phyloP scores from a whole-genome alignment of 1,140 invertebrate genomes.

The Camponotus pennsylvanicus region DNA sequence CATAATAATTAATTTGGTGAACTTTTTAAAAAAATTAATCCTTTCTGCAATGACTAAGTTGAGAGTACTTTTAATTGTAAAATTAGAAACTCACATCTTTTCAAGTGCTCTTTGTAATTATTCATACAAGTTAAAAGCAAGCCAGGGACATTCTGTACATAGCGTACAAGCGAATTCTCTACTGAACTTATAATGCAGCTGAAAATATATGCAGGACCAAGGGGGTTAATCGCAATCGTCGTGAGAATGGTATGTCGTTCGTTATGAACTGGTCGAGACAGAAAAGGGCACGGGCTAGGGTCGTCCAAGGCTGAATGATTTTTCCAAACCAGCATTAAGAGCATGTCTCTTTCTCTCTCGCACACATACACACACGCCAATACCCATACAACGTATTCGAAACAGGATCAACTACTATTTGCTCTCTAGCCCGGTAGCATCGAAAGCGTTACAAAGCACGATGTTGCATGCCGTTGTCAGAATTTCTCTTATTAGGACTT shows the following conservation, averaged over 20 bases:
- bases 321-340: slow-evolving; percentile 66
- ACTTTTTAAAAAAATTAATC: neutral
- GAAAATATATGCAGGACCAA: slow-evolving; percentile 60
- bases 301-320: slow-evolving; percentile 70
- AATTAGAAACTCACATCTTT: slow-evolving; percentile 23
- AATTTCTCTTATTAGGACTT: slow-evolving; percentile 58
- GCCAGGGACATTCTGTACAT: slow-evolving; percentile 3
- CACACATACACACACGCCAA: neutral
- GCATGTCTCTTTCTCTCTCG: slow-evolving; percentile 7
- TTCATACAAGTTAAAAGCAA: slow-evolving; percentile 34
- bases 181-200: slow-evolving; percentile 8
- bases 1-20: slow-evolving; percentile 1
- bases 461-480: slow-evolving; percentile 25
- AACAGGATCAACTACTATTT: slow-evolving; percentile 54
- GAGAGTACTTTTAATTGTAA: slow-evolving; percentile 9
- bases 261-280: slow-evolving; percentile 72
- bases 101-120: slow-evolving; percentile 15
- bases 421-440: slow-evolving; percentile 7
- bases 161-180: neutral
- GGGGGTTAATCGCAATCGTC: slow-evolving; percentile 69
- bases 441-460: slow-evolving; percentile 41
- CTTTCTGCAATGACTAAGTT: neutral
- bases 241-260: slow-evolving; percentile 74
- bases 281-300: slow-evolving; percentile 72
- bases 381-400: slow-evolving; percentile 2